Evolutionary conservation across 2,113 vertebrate genomes (phyloP), one percentile per base, ranked within the genome.

Genomic region (Nanorana parkeri): DNA sequence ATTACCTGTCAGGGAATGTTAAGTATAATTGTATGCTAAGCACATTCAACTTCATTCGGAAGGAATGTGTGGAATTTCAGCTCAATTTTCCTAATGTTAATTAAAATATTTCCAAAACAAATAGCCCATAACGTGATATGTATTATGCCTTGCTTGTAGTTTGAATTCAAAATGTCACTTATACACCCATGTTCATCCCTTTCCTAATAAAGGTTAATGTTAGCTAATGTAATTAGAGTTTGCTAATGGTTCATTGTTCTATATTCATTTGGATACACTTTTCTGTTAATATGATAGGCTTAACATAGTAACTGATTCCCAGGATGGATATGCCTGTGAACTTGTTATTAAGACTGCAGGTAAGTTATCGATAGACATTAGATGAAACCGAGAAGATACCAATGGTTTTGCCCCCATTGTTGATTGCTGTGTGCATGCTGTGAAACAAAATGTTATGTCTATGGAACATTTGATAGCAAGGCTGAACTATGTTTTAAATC

Each of bases 91-190:
- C 13, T 23, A 74, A 75, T 75, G 61, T 74, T 81, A 74, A 81
- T 81, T 81, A 55, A 66, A 81, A 81, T 74, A 67, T 81, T 74
- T 81, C 36, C 52, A 76, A 83, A 83, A 76, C 64, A 83, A 83
- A 83, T 76, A 68, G 54, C 29, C 71, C 64, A 68, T 67, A 68
- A 83, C 65, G 19, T 80, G 41, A 76, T 28, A 76, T 71, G 75
- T 68, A 83, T 75, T 76, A 68, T 76, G 64, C 32, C 64, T 68
- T 41, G 13, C 32, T 29, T 66, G 32, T 65, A 55, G 5, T 74
- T 63, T 41, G 36, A 36, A 67, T 28, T 23, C 47, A 23, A 24
- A 79, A 68, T 69, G 67, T 58, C 78, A 69, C 28, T 28, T 47
- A 61, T 17, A 32, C 16, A 23, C 66, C 28, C 54, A 5, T 36